Conservation (phyloP, 2,797 vertebrate species). For the Oreochromis grahami region DNA sequence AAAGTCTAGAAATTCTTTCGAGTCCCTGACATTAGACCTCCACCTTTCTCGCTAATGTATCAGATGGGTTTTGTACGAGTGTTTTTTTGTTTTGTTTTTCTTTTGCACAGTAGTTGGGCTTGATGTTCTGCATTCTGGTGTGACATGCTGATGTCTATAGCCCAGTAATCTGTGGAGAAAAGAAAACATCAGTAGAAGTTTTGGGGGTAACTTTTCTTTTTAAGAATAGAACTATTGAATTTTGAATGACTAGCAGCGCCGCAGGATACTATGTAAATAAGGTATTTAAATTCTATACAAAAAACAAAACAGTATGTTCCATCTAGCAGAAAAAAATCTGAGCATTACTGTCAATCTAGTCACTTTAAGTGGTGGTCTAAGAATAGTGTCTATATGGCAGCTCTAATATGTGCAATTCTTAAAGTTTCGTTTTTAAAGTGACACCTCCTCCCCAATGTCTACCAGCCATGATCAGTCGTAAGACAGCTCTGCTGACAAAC, state of each 20-base stretch:
- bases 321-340: background rate
- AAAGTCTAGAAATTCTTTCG: background rate
- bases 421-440: constrained; percentile 11
- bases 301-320: background rate
- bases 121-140: background rate
- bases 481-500: constrained; percentile 45
- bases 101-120: background rate
- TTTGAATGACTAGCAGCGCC: background rate
- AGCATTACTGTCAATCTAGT: background rate
- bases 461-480: constrained; percentile 29
- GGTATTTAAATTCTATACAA: background rate
- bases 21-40: background rate
- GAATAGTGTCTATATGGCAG: background rate
- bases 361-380: background rate
- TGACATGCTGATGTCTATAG: background rate
- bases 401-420: constrained; percentile 1
- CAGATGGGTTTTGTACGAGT: background rate
- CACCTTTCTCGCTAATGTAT: background rate
- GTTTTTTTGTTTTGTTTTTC: background rate
- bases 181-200: background rate
- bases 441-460: background rate
- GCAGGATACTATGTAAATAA: background rate
- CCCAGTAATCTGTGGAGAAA: background rate
- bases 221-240: background rate
- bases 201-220: background rate